Percentiles rank a stretch among this genome's conserved stretches.
phyloP scores from a whole-genome alignment of 1,140 invertebrate genomes.

The Chironomus tepperi region DNA sequence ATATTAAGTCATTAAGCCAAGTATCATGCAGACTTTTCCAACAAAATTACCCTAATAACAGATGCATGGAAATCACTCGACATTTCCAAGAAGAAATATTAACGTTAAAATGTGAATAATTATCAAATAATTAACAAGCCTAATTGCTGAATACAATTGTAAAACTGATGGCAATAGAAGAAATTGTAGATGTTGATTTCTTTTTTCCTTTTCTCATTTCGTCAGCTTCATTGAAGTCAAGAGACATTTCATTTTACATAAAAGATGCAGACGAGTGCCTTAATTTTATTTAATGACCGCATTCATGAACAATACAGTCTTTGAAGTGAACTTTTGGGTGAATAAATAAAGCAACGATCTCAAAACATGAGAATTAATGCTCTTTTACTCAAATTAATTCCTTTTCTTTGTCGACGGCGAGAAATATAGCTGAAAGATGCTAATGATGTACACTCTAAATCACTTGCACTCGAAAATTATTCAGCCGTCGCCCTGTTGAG shows the following conservation, averaged over 20 bases:
- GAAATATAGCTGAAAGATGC: background rate
- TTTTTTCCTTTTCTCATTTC: background rate
- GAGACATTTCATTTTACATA: background rate
- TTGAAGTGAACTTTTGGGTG: background rate
- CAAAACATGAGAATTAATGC: too few relatives aligned
- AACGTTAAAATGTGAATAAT: background rate
- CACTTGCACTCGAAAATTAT: slow-evolving; percentile 1
- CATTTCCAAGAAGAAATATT: background rate
- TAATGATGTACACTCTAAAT: slow-evolving; percentile 13
- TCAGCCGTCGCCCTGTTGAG: background rate
- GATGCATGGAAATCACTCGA: background rate
- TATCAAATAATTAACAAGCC: background rate
- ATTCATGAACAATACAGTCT: slow-evolving; percentile 7
- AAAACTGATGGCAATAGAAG: background rate
- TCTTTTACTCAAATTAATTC: background rate
- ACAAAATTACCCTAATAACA: too few relatives aligned
- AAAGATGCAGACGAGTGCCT: background rate
- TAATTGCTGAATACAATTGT: slow-evolving; percentile 9
- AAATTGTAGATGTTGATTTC: background rate
- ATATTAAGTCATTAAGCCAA: too few relatives aligned
- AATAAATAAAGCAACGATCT: too few relatives aligned
- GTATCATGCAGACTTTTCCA: too few relatives aligned
- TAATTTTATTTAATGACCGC: slow-evolving; percentile 9
- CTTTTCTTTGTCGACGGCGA: background rate
- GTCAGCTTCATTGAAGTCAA: background rate